Conservation (phyloP, 2,797 vertebrate genomes). For the Anguilla marmorata region DNA sequence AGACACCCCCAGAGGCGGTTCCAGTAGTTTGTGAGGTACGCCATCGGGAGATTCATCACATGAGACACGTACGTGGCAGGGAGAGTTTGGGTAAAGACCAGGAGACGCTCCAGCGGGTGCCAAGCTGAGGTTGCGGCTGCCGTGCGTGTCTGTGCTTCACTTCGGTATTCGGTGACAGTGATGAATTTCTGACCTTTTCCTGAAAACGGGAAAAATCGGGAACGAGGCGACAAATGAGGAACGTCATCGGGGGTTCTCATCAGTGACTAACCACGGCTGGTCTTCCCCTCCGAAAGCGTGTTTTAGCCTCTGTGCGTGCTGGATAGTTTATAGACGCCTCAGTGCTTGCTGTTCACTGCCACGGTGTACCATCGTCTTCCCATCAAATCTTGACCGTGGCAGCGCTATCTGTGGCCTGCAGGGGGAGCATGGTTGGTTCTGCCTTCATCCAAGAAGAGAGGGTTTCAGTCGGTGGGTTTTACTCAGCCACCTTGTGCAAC, state of each 20-base stretch:
- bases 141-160: neutral
- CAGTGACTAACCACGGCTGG: neutral
- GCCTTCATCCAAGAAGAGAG: neutral
- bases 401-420: neutral
- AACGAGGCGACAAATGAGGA: neutral
- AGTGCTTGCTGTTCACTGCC: neutral
- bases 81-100: neutral
- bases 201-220: neutral
- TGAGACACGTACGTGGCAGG: neutral
- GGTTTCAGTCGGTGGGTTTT: neutral
- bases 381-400: neutral
- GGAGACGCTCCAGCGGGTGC: neutral
- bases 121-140: neutral
- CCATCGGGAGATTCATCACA: neutral
- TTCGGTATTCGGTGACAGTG: neutral
- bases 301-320: neutral
- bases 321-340: neutral
- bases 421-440: neutral
- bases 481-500: neutral
- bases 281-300: neutral
- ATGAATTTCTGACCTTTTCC: conserved; percentile 11
- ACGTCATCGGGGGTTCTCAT: neutral
- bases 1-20: neutral
- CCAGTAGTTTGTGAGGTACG: neutral
- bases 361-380: neutral